Evolutionary conservation across 64 coral and sea anemone genomes (phyloP).

Genomic region (Pocillopora verrucosa): DNA sequence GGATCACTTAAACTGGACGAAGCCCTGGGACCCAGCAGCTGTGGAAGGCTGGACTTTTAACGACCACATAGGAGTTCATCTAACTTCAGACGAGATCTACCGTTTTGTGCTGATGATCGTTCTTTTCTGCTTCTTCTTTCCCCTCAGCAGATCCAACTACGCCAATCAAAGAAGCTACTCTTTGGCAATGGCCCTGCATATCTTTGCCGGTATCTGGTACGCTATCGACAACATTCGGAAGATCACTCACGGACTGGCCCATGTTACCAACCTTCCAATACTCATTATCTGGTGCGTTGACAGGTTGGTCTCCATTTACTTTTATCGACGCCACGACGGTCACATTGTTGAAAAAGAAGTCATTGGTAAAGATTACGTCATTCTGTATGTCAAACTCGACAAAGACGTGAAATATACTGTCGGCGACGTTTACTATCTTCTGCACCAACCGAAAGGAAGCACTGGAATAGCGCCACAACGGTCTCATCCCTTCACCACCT

Average conservation of each 20-base stretch:
- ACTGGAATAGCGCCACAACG: constrained; percentile 42
- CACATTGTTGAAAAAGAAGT: constrained; percentile 20
- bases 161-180: constrained; percentile 66
- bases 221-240: constrained; percentile 71
- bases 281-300: constrained; percentile 66
- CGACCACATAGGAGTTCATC: constrained; percentile 57
- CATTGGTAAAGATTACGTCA: constrained; percentile 55
- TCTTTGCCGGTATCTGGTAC: constrained; percentile 60
- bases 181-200: constrained; percentile 47
- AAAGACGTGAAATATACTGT: background rate
- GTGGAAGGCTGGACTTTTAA: constrained; percentile 69
- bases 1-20: constrained; percentile 67
- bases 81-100: constrained; percentile 72
- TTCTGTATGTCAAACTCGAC: constrained; percentile 48
- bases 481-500: constrained; percentile 69
- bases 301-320: constrained; percentile 35
- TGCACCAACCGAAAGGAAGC: constrained; percentile 18
- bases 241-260: constrained; percentile 63
- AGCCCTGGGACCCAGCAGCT: constrained; percentile 69
- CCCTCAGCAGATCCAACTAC: constrained; percentile 62
- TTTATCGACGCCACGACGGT: constrained; percentile 45
- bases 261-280: constrained; percentile 55
- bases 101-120: constrained; percentile 62
- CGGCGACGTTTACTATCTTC: constrained; percentile 65
- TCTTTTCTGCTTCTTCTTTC: constrained; percentile 61